phyloP scores from a whole-genome alignment of 1,140 invertebrate genomes.

The Drosophila chauvacae region DNA sequence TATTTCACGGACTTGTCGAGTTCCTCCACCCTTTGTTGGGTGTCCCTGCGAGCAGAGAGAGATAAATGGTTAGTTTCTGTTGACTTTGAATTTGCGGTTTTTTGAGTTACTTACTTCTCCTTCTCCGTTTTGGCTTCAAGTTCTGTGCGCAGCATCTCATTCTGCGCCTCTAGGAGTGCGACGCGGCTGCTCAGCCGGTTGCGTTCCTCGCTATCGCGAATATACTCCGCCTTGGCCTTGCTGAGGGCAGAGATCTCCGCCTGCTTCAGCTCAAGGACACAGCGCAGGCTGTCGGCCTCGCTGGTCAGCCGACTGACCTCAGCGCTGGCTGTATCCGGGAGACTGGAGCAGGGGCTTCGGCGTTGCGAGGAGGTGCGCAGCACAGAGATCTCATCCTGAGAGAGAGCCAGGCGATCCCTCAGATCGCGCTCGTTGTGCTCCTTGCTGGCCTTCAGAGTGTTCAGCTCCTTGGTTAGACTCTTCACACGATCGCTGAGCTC shows the following conservation, averaged over 20 bases:
- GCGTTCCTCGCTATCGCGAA: constrained; percentile 86
- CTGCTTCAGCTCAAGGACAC: constrained; percentile 91
- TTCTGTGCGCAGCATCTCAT: constrained; percentile 89
- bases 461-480: constrained; percentile 67
- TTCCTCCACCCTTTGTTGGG: constrained; percentile 88
- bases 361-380: constrained; percentile 64
- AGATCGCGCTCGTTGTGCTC: constrained; percentile 71
- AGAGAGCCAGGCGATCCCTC: constrained; percentile 70
- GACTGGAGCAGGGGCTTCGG: constrained; percentile 51
- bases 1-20: constrained; percentile 89
- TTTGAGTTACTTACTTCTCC: constrained; percentile 85
- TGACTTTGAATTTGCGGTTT: neutral
- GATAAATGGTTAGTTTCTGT: constrained; percentile 1
- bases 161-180: constrained; percentile 87
- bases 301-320: constrained; percentile 85
- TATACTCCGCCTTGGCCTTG: constrained; percentile 87
- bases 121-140: constrained; percentile 86
- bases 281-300: constrained; percentile 90
- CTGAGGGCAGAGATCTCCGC: constrained; percentile 89
- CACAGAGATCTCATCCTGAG: constrained; percentile 81
- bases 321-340: constrained; percentile 44
- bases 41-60: constrained; percentile 84
- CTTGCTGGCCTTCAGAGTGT: constrained; percentile 46
- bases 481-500: constrained; percentile 70
- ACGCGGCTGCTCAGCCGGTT: constrained; percentile 86